Evolutionary conservation across 2,797 vertebrate genomes (phyloP).

Genomic region (Sebastes melanostomus): DNA sequence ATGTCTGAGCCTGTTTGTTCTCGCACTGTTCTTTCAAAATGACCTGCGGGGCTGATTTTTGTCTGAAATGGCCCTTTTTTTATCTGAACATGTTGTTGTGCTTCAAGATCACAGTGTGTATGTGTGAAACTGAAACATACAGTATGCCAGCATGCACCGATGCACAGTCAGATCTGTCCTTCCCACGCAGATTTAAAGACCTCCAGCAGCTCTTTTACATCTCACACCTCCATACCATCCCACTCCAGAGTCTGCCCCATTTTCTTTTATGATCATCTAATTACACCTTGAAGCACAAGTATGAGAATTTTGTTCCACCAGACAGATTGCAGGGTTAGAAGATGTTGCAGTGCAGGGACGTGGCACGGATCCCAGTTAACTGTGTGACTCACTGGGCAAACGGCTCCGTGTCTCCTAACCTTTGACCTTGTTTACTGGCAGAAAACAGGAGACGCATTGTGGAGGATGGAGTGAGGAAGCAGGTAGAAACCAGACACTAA

Average conservation of each 20-base stretch:
- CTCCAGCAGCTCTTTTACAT: slow-evolving; percentile 15
- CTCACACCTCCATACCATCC: slow-evolving; percentile 24
- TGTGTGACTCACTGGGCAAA: slow-evolving; percentile 50
- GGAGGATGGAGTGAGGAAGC: slow-evolving; percentile 1
- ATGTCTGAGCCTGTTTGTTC: slow-evolving; percentile 12
- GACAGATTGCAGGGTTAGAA: background rate
- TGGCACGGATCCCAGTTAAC: slow-evolving; percentile 32
- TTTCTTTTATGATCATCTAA: slow-evolving; percentile 49
- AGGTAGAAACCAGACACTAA: slow-evolving; percentile 8
- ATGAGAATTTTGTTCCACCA: background rate
- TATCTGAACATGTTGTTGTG: background rate
- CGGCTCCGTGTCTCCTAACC: slow-evolving; percentile 4
- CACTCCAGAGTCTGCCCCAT: background rate
- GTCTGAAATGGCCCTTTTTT: slow-evolving; percentile 5
- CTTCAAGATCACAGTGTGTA: background rate
- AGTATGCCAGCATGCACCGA: background rate
- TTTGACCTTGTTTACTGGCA: slow-evolving; percentile 53
- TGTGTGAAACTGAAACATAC: background rate
- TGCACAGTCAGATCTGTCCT: background rate
- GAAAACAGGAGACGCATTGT: slow-evolving; percentile 24
- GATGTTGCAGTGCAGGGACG: slow-evolving; percentile 10
- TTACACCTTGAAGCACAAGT: slow-evolving; percentile 13
- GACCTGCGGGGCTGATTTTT: slow-evolving; percentile 26
- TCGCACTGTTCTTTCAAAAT: slow-evolving; percentile 11
- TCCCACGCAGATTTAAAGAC: slow-evolving; percentile 2